Evolutionary conservation across 2,888 invertebrate genomes (phyloP).

Genomic region (Ophion costatus): DNA sequence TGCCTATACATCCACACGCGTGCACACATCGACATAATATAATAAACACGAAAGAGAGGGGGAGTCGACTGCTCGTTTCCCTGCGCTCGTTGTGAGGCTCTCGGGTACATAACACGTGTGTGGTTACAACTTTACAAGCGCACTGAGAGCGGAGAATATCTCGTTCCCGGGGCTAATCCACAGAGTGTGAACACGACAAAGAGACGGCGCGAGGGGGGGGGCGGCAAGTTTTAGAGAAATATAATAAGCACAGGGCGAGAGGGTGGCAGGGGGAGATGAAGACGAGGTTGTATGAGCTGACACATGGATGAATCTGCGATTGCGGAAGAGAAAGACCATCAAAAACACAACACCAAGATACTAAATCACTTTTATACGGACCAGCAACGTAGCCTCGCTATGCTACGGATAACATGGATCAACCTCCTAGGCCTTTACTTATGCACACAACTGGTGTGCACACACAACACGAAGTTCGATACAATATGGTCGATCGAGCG

Average conservation of each 20-base stretch:
- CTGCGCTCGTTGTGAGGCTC: conserved; percentile 60
- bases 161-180: conserved; percentile 55
- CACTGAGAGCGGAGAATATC: conserved; percentile 29
- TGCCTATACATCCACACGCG: not conserved
- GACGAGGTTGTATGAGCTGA: not conserved
- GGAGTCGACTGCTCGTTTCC: conserved; percentile 62
- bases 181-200: conserved; percentile 43
- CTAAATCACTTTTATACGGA: conserved; percentile 70
- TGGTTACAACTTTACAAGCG: conserved; percentile 62
- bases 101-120: conserved; percentile 46
- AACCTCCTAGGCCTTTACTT: conserved; percentile 39
- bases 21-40: conserved; percentile 24
- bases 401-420: conserved; percentile 47
- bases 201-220: conserved; percentile 13
- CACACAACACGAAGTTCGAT: conserved; percentile 33
- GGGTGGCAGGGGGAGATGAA: not conserved
- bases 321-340: conserved; percentile 41
- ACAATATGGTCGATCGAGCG: conserved; percentile 79
- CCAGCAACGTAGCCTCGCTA: conserved; percentile 21
- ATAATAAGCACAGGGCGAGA: not conserved
- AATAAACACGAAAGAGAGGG: conserved; percentile 45
- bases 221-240: not conserved
- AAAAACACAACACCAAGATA: conserved; percentile 53
- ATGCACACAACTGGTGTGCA: conserved; percentile 33
- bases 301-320: conserved; percentile 29